A percentile compares a stretch with the other conserved stretches of the same genome.
Evolutionary conservation across 2,888 invertebrate species (phyloP).

Genomic region (Lithodes maja): DNA sequence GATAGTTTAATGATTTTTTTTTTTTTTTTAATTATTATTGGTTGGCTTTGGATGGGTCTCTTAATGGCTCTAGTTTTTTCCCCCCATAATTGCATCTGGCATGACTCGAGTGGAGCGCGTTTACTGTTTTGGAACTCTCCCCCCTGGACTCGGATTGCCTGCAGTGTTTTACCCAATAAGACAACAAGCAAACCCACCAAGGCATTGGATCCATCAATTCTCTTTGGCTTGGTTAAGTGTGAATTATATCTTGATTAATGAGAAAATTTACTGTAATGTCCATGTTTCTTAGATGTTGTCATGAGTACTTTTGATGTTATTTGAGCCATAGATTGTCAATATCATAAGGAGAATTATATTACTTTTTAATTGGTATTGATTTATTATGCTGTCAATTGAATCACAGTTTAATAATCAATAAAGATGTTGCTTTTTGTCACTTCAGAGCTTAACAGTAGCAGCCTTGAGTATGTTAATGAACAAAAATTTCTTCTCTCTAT

Average conservation of each 20-base stretch:
- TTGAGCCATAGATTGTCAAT: constrained; percentile 67
- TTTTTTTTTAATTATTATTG: constrained; percentile 31
- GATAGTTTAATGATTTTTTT: constrained; percentile 60
- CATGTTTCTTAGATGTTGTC: constrained; percentile 64
- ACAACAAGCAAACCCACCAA: constrained; percentile 69
- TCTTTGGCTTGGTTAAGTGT: constrained; percentile 60
- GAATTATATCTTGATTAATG: constrained; percentile 53
- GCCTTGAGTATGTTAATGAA: constrained; percentile 68
- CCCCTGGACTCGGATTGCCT: constrained; percentile 66
- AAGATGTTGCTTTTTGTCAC: constrained; percentile 67
- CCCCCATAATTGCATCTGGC: constrained; percentile 59
- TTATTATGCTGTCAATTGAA: constrained; percentile 65
- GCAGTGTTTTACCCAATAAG: constrained; percentile 67
- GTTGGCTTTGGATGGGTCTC: constrained; percentile 65
- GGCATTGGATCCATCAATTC: constrained; percentile 63
- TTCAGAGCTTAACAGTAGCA: constrained; percentile 70
- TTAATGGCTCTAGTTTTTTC: constrained; percentile 58
- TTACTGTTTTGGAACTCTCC: constrained; percentile 55
- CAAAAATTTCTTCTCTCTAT: constrained; percentile 66
- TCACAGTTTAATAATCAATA: constrained; percentile 65
- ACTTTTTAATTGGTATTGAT: constrained; percentile 67
- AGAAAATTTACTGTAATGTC: constrained; percentile 61
- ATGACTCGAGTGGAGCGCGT: constrained; percentile 63
- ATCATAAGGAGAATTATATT: constrained; percentile 66
- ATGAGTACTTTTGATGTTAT: constrained; percentile 67